Percentiles rank a stretch among this genome's conserved stretches.
Evolutionary conservation across 2,113 vertebrate genomes (phyloP).

Genomic region (Marcusenius ussheri): DNA sequence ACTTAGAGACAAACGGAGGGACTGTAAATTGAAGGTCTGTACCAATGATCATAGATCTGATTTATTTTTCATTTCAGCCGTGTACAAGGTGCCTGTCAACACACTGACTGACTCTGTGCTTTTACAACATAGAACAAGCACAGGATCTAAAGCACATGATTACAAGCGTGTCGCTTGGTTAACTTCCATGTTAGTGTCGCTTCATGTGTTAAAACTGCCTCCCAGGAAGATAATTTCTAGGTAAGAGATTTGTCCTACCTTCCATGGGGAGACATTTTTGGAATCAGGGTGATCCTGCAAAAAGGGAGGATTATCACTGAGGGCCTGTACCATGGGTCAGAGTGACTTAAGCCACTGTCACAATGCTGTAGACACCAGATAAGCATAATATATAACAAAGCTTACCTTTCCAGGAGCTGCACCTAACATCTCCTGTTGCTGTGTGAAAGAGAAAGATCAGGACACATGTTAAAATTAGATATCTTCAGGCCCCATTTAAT

Average conservation of each 20-base stretch:
- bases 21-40: neutral
- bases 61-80: neutral
- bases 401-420: constrained; percentile 71
- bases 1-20: neutral
- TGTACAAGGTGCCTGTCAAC: neutral
- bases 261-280: constrained; percentile 91
- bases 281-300: constrained; percentile 83
- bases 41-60: neutral
- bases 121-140: neutral
- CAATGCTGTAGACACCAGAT: neutral
- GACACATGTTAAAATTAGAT: neutral
- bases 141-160: neutral
- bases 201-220: neutral
- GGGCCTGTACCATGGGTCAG: neutral
- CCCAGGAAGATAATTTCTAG: neutral
- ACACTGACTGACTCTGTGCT: neutral
- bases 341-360: neutral
- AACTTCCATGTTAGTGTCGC: neutral
- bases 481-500: neutral
- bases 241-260: constrained; percentile 62
- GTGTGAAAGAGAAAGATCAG: constrained; percentile 17
- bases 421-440: constrained; percentile 68
- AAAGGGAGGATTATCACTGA: constrained; percentile 16
- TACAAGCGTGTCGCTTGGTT: neutral
- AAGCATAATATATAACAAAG: constrained; percentile 7